These are phyloP conservation scores for Drosophila birchii DNA, from an alignment of 2,888 invertebrate genomes.

Conservation along the genomic window DNA sequence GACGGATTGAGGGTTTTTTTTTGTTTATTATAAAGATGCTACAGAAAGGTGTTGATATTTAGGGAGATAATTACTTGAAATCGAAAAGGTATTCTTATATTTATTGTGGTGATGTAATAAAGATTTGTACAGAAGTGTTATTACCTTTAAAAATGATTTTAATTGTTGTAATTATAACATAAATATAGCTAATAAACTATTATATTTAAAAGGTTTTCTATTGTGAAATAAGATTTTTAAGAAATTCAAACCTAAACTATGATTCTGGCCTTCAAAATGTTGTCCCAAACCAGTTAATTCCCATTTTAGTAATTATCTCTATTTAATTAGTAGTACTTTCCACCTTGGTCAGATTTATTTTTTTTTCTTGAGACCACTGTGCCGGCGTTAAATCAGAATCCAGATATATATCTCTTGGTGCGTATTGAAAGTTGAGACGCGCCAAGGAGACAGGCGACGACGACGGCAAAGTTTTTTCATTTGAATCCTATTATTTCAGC, in stretches of 20 bases:
- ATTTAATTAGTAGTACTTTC: too few relatives aligned
- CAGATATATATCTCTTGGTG: constrained; percentile 41
- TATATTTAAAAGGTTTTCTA: background rate
- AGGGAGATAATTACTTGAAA: background rate
- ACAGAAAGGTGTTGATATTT: background rate
- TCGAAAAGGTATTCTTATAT: background rate
- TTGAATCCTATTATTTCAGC: constrained; percentile 83
- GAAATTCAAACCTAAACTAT: background rate
- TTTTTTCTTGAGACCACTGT: background rate
- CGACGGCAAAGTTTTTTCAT: constrained; percentile 81
- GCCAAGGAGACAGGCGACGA: constrained; percentile 46
- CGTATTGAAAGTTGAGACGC: constrained; percentile 74
- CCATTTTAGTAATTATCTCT: background rate
- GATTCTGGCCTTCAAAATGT: background rate
- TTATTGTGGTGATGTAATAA: background rate
- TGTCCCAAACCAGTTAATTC: background rate
- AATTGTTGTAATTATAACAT: background rate
- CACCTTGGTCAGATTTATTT: background rate
- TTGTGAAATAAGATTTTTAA: background rate
- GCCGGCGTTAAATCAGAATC: constrained; percentile 4
- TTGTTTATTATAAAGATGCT: background rate
- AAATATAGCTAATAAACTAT: background rate
- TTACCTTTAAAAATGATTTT: background rate
- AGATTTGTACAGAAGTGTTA: background rate
- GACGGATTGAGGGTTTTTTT: background rate